These are phyloP conservation scores for Echinometra lucunter DNA, from an alignment of 53 echinoderm and acorn worm species.

Conservation along the genomic window DNA sequence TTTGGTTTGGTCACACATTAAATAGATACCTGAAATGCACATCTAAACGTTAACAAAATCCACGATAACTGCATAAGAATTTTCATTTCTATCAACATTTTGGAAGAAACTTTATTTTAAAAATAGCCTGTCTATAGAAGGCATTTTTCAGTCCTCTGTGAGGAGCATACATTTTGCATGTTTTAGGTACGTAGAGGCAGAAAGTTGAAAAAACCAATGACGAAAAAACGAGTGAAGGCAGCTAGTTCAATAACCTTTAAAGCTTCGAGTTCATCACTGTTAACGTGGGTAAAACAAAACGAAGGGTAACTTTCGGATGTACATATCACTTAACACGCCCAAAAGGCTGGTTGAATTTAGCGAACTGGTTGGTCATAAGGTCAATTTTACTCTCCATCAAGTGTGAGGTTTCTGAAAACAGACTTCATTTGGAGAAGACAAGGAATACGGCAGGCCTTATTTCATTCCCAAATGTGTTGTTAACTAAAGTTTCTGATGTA, in stretches of 20 bases:
- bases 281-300: slow-evolving; percentile 40
- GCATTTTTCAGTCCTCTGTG: background rate
- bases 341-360: slow-evolving; percentile 44
- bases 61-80: too few relatives aligned
- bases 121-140: background rate
- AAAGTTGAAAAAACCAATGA: background rate
- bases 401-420: slow-evolving; percentile 16
- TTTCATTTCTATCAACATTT: too few relatives aligned
- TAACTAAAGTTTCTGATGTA: background rate
- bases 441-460: background rate
- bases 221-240: background rate
- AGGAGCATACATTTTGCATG: background rate
- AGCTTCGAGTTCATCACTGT: background rate
- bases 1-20: too few relatives aligned
- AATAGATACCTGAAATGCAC: too few relatives aligned
- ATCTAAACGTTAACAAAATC: too few relatives aligned
- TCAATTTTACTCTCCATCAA: slow-evolving; percentile 45
- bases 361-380: slow-evolving; percentile 35
- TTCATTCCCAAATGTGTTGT: background rate
- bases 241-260: slow-evolving; percentile 50
- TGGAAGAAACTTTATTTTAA: too few relatives aligned
- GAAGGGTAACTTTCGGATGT: slow-evolving; percentile 37
- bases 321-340: slow-evolving; percentile 56
- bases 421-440: background rate
- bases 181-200: background rate